A percentile compares a stretch with the other conserved stretches of the same genome.
phyloP scores from a whole-genome alignment of 2,797 vertebrate genomes.

The Adelosebastes latens region DNA sequence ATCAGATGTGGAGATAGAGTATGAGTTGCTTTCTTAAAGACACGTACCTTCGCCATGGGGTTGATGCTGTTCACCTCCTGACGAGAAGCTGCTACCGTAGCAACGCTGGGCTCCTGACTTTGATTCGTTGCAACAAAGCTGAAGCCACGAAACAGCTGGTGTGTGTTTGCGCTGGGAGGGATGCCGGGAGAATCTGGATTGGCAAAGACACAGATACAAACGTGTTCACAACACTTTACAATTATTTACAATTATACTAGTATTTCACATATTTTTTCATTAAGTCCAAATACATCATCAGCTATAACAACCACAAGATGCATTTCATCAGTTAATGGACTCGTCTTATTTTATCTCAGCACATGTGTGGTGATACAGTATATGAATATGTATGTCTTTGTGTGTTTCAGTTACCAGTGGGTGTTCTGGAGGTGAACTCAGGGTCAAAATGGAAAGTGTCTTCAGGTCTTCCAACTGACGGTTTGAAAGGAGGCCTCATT shows the following conservation, averaged over 20 bases:
- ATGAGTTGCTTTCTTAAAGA: background rate
- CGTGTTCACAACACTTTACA: background rate
- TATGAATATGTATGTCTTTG: background rate
- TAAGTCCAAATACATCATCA: background rate
- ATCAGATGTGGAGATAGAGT: background rate
- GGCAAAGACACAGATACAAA: slow-evolving; percentile 19
- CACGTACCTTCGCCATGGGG: slow-evolving; percentile 92
- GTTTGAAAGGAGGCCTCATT: slow-evolving; percentile 94
- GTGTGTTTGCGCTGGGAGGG: slow-evolving; percentile 94
- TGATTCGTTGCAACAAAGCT: slow-evolving; percentile 94
- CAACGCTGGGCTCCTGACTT: slow-evolving; percentile 83
- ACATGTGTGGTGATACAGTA: too few species aligned
- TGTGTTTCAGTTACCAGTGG: slow-evolving; percentile 84
- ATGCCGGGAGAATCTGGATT: slow-evolving; percentile 93
- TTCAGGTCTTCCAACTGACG: slow-evolving; percentile 93
- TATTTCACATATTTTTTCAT: background rate
- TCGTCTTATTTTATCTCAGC: background rate
- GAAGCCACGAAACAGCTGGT: slow-evolving; percentile 96
- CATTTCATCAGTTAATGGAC: background rate
- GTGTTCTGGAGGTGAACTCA: slow-evolving; percentile 95
- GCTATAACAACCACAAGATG: background rate
- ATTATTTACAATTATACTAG: background rate
- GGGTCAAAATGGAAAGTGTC: slow-evolving; percentile 99
- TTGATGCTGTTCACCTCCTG: slow-evolving; percentile 81
- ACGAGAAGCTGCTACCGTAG: slow-evolving; percentile 54